phyloP scores from a whole-genome alignment of 2,797 vertebrate species.

The Vespertilio murinus region DNA sequence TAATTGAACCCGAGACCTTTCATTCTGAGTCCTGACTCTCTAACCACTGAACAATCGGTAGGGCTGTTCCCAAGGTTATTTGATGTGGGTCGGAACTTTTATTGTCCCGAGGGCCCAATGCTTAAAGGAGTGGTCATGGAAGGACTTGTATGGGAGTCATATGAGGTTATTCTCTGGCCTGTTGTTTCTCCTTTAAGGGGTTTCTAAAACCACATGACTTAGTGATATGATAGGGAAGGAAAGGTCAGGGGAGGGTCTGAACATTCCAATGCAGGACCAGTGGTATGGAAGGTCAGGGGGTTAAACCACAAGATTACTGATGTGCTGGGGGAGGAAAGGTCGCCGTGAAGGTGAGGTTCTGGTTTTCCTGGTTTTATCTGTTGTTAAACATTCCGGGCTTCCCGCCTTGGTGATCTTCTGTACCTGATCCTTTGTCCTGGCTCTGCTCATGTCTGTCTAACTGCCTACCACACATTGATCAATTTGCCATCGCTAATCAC shows the following conservation, averaged over 20 bases:
- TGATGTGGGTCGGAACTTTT: not conserved
- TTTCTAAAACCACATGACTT: not conserved
- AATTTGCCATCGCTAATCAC: constrained; percentile 32
- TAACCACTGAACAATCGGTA: no score
- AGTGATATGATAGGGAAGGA: not conserved
- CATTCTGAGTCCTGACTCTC: no score
- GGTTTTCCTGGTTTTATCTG: not conserved
- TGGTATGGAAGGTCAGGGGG: not conserved
- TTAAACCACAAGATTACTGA: not conserved
- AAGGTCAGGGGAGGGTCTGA: not conserved
- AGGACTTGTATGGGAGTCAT: not conserved
- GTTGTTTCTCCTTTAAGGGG: not conserved
- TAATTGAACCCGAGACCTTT: no score
- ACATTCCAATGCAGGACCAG: not conserved
- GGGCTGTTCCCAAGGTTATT: not conserved
- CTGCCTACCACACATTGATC: not conserved
- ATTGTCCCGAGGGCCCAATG: not conserved
- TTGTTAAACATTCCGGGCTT: not conserved
- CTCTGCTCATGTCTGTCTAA: not conserved
- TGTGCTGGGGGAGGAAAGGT: not conserved
- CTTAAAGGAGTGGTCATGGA: not conserved
- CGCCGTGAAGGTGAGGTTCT: not conserved
- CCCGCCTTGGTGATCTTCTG: not conserved
- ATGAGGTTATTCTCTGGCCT: not conserved
- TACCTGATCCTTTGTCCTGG: not conserved